Evolutionary conservation across 2,888 invertebrate genomes (phyloP).

Genomic region (Leptura quadrifasciata): DNA sequence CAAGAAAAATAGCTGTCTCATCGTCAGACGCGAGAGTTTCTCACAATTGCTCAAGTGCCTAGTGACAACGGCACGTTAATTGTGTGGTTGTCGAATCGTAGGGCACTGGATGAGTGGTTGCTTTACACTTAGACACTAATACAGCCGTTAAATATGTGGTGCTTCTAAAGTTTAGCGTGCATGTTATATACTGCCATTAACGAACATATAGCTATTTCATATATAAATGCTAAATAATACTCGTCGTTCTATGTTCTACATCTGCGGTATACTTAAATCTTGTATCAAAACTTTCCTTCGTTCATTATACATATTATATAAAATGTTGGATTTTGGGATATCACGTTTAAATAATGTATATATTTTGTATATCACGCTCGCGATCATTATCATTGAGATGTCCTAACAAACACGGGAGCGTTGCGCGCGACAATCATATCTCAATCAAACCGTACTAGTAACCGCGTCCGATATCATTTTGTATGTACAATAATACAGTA

Average conservation of each 20-base stretch:
- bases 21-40: slow-evolving; percentile 55
- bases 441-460: slow-evolving; percentile 62
- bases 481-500: slow-evolving; percentile 38
- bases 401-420: slow-evolving; percentile 46
- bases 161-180: slow-evolving; percentile 72
- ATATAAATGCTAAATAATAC: slow-evolving; percentile 71
- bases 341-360: slow-evolving; percentile 68
- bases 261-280: slow-evolving; percentile 72
- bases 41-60: slow-evolving; percentile 55
- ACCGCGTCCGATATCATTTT: slow-evolving; percentile 65
- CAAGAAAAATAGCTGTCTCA: slow-evolving; percentile 30
- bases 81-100: slow-evolving; percentile 52
- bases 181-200: slow-evolving; percentile 70
- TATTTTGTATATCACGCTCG: slow-evolving; percentile 60
- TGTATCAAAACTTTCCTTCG: slow-evolving; percentile 73
- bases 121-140: slow-evolving; percentile 73
- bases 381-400: slow-evolving; percentile 49
- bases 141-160: slow-evolving; percentile 72
- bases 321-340: slow-evolving; percentile 72
- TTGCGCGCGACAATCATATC: slow-evolving; percentile 54
- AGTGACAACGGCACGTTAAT: slow-evolving; percentile 52
- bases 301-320: slow-evolving; percentile 71
- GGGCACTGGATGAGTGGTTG: slow-evolving; percentile 68
- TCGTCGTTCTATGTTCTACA: slow-evolving; percentile 68
- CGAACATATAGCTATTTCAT: slow-evolving; percentile 70